Conservation (phyloP, 1,140 invertebrate genomes). For the Bombus superbus region DNA sequence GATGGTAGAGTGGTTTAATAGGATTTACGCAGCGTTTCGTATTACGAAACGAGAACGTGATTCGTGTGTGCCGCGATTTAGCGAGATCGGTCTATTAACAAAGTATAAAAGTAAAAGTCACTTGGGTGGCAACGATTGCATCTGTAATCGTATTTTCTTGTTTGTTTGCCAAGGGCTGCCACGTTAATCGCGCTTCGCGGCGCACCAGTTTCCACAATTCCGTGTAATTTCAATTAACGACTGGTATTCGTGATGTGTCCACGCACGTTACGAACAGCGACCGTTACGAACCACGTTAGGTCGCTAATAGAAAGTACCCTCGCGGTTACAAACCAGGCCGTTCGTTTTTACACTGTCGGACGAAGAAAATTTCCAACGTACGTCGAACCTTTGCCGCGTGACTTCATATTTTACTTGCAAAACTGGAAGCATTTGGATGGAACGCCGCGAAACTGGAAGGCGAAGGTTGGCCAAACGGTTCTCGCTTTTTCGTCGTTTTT, state of each 20-base stretch:
- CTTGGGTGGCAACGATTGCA: not conserved
- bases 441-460: not conserved
- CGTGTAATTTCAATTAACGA: conserved; percentile 23
- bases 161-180: not conserved
- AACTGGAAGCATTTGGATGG: not conserved
- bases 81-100: not conserved
- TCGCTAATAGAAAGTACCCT: conserved; percentile 34
- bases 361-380: conserved; percentile 17
- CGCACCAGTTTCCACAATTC: not conserved
- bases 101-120: not conserved
- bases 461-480: not conserved
- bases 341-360: conserved; percentile 8
- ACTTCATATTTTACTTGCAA: not conserved
- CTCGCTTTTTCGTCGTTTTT: not conserved
- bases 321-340: conserved; percentile 11
- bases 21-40: not conserved
- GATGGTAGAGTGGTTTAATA: not conserved
- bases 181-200: not conserved
- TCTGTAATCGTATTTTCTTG: not conserved
- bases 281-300: not conserved
- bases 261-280: not conserved
- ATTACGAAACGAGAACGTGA: not conserved
- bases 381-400: conserved; percentile 18
- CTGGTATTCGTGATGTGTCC: not conserved
- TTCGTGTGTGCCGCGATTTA: not conserved